Percentiles rank a stretch among this genome's conserved stretches.
phyloP scores from a whole-genome alignment of 2,888 invertebrate species.

The Drosophila flavopinicola region DNA sequence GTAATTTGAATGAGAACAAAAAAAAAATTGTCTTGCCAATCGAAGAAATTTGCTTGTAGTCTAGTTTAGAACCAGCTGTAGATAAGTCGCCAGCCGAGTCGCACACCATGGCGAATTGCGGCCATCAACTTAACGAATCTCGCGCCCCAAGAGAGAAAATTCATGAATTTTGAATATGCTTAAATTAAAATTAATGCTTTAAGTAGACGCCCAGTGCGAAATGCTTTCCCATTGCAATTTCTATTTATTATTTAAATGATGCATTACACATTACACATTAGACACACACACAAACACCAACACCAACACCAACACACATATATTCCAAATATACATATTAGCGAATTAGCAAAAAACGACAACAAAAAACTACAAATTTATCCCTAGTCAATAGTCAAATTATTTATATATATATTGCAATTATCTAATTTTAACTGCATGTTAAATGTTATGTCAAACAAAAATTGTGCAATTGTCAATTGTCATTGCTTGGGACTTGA shows the following conservation, averaged over 20 bases:
- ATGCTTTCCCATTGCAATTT: slow-evolving; percentile 35
- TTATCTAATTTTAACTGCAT: slow-evolving; percentile 66
- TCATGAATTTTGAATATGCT: slow-evolving; percentile 53
- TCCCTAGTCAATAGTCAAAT: slow-evolving; percentile 84
- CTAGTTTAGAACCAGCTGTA: slow-evolving; percentile 56
- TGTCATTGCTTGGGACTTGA: slow-evolving; percentile 23
- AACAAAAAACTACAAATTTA: slow-evolving; percentile 71
- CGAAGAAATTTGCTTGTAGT: slow-evolving; percentile 74
- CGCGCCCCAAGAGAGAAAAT: slow-evolving; percentile 31
- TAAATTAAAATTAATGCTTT: slow-evolving; percentile 37
- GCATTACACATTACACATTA: slow-evolving; percentile 29
- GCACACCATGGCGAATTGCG: slow-evolving; percentile 51
- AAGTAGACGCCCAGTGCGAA: slow-evolving; percentile 71
- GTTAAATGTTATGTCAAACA: slow-evolving; percentile 55
- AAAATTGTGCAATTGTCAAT: slow-evolving; percentile 36
- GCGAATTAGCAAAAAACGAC: slow-evolving; percentile 63
- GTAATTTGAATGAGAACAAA: slow-evolving; percentile 26
- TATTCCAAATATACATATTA: slow-evolving; percentile 76
- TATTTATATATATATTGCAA: slow-evolving; percentile 72
- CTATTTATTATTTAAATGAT: slow-evolving; percentile 59
- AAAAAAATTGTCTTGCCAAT: slow-evolving; percentile 62
- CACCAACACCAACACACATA: slow-evolving; percentile 17
- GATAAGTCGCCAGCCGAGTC: slow-evolving; percentile 51
- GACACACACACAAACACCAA: slow-evolving; percentile 4
- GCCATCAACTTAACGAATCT: slow-evolving; percentile 55